phyloP scores from a whole-genome alignment of 2,888 invertebrate species.

The Sipunculus nudus region DNA sequence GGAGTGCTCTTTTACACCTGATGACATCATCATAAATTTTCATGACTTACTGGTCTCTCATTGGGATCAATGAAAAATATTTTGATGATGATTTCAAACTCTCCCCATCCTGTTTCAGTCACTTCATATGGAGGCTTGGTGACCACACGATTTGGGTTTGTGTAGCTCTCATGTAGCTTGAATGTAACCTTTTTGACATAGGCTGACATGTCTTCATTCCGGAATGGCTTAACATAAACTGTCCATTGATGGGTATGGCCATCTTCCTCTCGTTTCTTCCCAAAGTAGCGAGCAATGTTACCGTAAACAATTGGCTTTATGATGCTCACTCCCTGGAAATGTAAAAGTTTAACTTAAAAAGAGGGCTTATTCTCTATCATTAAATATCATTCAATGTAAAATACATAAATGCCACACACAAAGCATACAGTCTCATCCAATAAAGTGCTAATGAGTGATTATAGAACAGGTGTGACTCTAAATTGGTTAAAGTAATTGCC shows the following conservation, averaged over 20 bases:
- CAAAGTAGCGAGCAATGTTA: conserved; percentile 93
- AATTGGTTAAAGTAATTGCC: too few relatives aligned
- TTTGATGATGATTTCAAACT: conserved; percentile 98
- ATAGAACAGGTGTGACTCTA: too few relatives aligned
- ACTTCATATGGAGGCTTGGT: conserved; percentile 97
- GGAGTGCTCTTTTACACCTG: too few relatives aligned
- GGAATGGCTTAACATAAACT: conserved; percentile 92
- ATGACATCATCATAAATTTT: too few relatives aligned
- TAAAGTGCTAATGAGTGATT: too few relatives aligned
- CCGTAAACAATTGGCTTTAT: conserved; percentile 97
- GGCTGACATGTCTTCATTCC: conserved; percentile 83
- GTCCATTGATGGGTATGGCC: conserved; percentile 99
- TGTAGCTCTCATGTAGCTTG: conserved; percentile 96
- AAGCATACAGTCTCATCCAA: too few relatives aligned
- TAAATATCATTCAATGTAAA: too few relatives aligned
- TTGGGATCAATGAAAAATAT: conserved; percentile 97
- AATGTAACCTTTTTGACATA: conserved; percentile 97
- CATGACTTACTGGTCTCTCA: conserved; percentile 87
- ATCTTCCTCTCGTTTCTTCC: conserved; percentile 95
- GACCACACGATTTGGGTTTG: conserved; percentile 87
- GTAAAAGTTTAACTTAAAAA: too few relatives aligned
- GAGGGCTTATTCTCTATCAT: background rate
- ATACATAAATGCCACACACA: too few relatives aligned
- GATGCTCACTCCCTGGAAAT: conserved; percentile 68
- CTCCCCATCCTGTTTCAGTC: conserved; percentile 99